Evolutionary conservation across 2,888 invertebrate genomes (phyloP).

Genomic region (Leuctra nigra): DNA sequence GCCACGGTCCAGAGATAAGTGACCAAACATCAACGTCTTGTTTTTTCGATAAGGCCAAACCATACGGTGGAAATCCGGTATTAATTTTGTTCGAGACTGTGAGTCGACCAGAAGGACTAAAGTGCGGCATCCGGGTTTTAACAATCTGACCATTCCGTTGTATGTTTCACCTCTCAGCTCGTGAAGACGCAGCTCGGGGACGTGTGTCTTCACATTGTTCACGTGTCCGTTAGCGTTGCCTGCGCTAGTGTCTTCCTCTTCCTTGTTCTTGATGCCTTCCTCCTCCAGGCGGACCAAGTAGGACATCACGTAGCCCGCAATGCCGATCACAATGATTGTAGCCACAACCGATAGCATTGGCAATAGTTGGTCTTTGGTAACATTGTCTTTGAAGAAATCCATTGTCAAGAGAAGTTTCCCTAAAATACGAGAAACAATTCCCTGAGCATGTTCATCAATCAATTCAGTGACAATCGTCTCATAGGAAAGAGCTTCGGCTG

Average conservation of each 20-base stretch:
- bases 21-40: constrained; percentile 93
- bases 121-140: constrained; percentile 93
- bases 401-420: constrained; percentile 57
- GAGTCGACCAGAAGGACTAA: constrained; percentile 85
- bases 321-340: constrained; percentile 69
- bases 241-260: constrained; percentile 15
- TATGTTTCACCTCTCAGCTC: constrained; percentile 93
- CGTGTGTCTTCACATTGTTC: constrained; percentile 20
- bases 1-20: constrained; percentile 86
- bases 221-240: neutral
- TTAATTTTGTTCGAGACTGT: constrained; percentile 76
- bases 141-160: constrained; percentile 82
- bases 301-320: constrained; percentile 78
- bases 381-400: constrained; percentile 63
- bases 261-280: constrained; percentile 38
- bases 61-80: constrained; percentile 87
- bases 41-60: constrained; percentile 96
- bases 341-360: constrained; percentile 72
- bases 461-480: constrained; percentile 75
- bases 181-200: constrained; percentile 50
- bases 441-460: constrained; percentile 66
- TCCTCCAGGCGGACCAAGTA: constrained; percentile 66
- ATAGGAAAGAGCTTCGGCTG: constrained; percentile 67
- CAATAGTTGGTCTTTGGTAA: constrained; percentile 69
- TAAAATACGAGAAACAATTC: constrained; percentile 62